Base-by-base conservation (phyloP, 2,113 vertebrate species). In the Glaucomys volans region DNA sequence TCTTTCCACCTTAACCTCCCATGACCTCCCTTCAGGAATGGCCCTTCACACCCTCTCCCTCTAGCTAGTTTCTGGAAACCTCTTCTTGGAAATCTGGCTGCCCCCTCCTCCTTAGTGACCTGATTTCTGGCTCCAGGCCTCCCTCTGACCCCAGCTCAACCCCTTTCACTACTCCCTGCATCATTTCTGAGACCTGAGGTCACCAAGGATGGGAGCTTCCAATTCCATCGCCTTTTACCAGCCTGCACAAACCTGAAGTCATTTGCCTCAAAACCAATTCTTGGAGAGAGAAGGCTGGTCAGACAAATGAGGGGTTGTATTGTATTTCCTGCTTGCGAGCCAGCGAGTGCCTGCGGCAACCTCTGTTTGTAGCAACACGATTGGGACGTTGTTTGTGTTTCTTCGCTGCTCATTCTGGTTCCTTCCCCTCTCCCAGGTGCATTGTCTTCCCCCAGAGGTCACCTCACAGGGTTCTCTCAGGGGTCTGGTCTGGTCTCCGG, bases 381-480 rank as follows among this genome's bases (percentile, higher is more conserved):
- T 44, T 82, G 83, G 91, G 87, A 92, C 80, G 87, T 54, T 42
- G 5, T 9, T 91, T 30, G 83, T 52, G 50, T 35, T 85, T 64
- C 90, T 95, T 96, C 59, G 50, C 87, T 96, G 59, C 90, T 72
- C 90, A 69, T 64, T 79, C 85, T 1, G 5, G 13, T 59, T 96
- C 85, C 85, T 84, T 96, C 95, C 87, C 96, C 85, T 88, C 82
- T 96, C 95, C 87, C 52, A 0, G 4, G 77, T 47, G 95, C 37
- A 97, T 87, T 92, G 92, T 52, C 42, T 92, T 89, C 74, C 80
- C 97, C 67, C 5, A 98, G 93, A 64, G 94, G 86, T 97, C 97
- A 97, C 93, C 95, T 98, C 44, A 9, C 16, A 2, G 95, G 94
- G 42, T 97, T 97, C 97, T 97, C 97, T 97, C 86, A 77, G 85